Conservation (phyloP, 1,140 invertebrate species). For the Bathynomus jamesi region DNA sequence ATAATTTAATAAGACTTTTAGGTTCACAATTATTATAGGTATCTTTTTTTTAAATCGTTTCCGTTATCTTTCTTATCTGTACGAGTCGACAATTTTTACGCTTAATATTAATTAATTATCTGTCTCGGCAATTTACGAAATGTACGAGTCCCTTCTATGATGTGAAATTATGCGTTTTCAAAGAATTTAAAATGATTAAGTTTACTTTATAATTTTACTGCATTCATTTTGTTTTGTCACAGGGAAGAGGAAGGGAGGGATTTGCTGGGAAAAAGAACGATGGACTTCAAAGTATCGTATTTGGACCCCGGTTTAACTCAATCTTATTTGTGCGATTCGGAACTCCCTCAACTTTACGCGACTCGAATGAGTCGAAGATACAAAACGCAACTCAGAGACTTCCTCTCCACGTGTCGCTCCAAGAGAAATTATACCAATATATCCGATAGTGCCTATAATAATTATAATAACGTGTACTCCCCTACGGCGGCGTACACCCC, state of each 20-base stretch:
- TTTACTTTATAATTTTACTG: too few relatives aligned
- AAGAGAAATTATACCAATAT: slow-evolving; percentile 61
- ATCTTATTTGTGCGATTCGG: slow-evolving; percentile 71
- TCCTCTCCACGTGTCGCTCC: slow-evolving; percentile 80
- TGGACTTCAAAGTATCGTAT: slow-evolving; percentile 98
- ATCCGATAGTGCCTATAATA: slow-evolving; percentile 41
- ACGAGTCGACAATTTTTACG: too few relatives aligned
- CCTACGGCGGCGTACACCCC: slow-evolving; percentile 58
- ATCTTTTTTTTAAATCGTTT: too few relatives aligned
- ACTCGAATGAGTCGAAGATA: slow-evolving; percentile 58
- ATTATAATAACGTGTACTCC: slow-evolving; percentile 48
- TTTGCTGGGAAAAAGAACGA: slow-evolving; percentile 88
- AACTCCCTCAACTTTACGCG: slow-evolving; percentile 44
- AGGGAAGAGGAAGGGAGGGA: slow-evolving; percentile 98
- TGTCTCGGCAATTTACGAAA: too few relatives aligned
- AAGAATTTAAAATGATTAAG: too few relatives aligned
- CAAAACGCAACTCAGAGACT: slow-evolving; percentile 85
- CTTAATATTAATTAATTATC: too few relatives aligned
- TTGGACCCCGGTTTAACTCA: slow-evolving; percentile 82
- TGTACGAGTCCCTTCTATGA: too few relatives aligned
- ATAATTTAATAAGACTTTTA: too few relatives aligned
- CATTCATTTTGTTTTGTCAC: slow-evolving; percentile 42
- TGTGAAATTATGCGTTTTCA: too few relatives aligned
- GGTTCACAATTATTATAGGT: too few relatives aligned
- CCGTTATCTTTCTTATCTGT: too few relatives aligned